Evolutionary conservation across 2,888 invertebrate species (phyloP).

Genomic region (Acrobasis repandana): DNA sequence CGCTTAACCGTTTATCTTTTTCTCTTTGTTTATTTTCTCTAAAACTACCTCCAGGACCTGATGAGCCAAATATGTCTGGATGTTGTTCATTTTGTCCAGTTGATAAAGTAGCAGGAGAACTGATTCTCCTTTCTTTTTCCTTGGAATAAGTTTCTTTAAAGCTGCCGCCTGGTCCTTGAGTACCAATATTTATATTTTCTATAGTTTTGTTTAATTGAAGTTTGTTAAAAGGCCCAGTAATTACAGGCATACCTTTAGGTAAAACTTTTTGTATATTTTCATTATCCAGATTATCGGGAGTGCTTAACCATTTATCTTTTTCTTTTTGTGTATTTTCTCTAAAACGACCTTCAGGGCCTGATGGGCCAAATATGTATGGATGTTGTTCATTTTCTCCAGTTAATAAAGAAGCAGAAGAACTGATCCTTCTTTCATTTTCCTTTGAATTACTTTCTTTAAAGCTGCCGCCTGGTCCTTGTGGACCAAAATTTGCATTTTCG

Average conservation of each 20-base stretch:
- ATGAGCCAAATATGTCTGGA: too few species aligned
- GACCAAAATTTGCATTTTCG: not conserved
- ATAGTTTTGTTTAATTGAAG: too few species aligned
- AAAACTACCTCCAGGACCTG: too few species aligned
- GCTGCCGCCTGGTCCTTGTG: not conserved
- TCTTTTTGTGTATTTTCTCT: not conserved
- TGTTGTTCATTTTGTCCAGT: not conserved
- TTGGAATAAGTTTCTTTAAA: too few species aligned
- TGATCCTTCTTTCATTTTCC: not conserved
- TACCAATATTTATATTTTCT: too few species aligned
- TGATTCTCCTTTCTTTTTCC: not conserved
- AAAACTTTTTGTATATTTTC: not conserved
- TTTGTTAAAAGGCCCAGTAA: too few species aligned
- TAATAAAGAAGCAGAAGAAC: not conserved
- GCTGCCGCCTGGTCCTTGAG: too few species aligned
- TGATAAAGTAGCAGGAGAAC: not conserved
- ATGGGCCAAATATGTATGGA: too few species aligned
- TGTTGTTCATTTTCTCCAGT: not conserved
- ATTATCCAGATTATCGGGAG: not conserved
- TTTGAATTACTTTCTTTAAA: not conserved
- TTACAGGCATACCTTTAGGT: too few species aligned
- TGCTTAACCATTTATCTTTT: constrained; percentile 9
- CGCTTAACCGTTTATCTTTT: constrained; percentile 11
- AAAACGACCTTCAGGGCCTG: too few species aligned
- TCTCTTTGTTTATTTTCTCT: not conserved